Base-by-base conservation (phyloP, 2,888 invertebrate genomes). In the Drepanosiphum platanoidis region DNA sequence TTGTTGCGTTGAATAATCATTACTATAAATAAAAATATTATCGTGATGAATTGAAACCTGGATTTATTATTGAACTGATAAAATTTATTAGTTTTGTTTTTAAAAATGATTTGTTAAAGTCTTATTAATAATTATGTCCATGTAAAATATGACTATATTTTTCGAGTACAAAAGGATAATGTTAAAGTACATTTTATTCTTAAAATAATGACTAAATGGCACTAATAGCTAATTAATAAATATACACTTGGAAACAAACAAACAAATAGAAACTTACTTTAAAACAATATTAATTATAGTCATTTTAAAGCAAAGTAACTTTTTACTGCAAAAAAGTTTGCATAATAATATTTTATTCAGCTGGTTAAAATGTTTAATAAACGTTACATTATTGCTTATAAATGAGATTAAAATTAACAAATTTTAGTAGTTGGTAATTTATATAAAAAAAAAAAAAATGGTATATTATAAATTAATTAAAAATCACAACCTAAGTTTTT, bases 401-500 rank as follows among this genome's bases (percentile, higher is more conserved):
- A 72, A 46, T 39, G 34, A 42, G n/a, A 30, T 1, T 66, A 11
- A 42, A 64, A 27, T 64, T 3, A 27, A 30, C 27, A 27, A 30
- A 5, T 61, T 61, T 22, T 58, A 58, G 18, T n/a, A 58, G 58
- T n/a, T 58, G 58, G 0, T 61, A 61, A 18, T 5, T 8, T 61
- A 64, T 30, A 30, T 64, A 1, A 64, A 52, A 27, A 64, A 64
- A 27, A 27, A 11, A 3, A n/a, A n/a, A n/a, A n/a, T 58, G 4
- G 39, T 64, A 64, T 27, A 64, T 27, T 8, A 61, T 61, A 3
- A 64, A 30, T 64, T 9, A 27, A 11, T 64, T 30, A 61, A 71
- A 46, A 86, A 78, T 77, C 86, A 78, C 78, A 86, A 77, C 78
- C 77, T 79, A 68, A 77, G 32, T 9, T 22, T 84, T 70, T 32